phyloP scores from a whole-genome alignment of 2,797 vertebrate genomes.

The Scarus forsteni region DNA sequence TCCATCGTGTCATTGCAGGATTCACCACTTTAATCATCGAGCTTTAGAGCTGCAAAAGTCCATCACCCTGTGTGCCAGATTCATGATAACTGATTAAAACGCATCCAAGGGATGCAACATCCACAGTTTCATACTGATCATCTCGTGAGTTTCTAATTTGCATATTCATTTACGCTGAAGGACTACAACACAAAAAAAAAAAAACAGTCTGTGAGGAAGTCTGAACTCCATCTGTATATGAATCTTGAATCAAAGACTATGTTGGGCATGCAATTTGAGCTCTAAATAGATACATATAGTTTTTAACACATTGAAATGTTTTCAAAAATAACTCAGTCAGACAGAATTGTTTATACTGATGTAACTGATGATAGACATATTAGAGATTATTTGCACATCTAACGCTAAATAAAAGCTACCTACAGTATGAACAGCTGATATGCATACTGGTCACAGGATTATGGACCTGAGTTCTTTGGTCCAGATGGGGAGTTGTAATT shows the following conservation, averaged over 20 bases:
- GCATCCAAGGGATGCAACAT: constrained; percentile 12
- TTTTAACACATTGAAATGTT: too few species aligned
- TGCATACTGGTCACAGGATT: too few species aligned
- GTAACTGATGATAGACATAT: too few species aligned
- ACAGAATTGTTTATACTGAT: too few species aligned
- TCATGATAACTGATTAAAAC: constrained; percentile 45
- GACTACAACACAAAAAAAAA: constrained; percentile 5
- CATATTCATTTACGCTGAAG: constrained; percentile 14
- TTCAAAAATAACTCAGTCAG: too few species aligned
- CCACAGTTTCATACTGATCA: constrained; percentile 24
- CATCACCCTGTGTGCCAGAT: constrained; percentile 13
- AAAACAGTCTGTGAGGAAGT: neutral
- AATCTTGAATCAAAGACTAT: neutral
- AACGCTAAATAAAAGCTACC: too few species aligned
- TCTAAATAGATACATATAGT: neutral
- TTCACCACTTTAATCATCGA: constrained; percentile 50
- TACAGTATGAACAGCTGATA: too few species aligned
- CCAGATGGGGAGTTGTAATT: too few species aligned
- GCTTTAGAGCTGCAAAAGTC: constrained; percentile 33
- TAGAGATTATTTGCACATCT: too few species aligned
- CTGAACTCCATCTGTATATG: neutral
- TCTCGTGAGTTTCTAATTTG: constrained; percentile 28
- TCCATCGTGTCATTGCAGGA: constrained; percentile 25
- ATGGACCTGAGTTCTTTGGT: too few species aligned
- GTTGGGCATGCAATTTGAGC: neutral